phyloP scores from a whole-genome alignment of 2,113 vertebrate genomes.

The Microcebus tavaratra region DNA sequence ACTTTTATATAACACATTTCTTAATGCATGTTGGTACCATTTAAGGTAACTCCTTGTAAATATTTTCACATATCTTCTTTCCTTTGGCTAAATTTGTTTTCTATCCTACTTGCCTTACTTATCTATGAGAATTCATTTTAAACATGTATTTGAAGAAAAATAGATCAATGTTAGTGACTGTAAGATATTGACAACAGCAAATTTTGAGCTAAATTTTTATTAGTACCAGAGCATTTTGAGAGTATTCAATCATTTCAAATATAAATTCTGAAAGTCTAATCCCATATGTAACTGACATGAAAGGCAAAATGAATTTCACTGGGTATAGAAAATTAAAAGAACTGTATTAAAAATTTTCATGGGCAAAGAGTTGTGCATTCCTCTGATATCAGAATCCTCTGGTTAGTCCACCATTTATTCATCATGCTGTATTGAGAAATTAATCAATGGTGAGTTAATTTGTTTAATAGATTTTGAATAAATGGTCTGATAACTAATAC shows the following conservation, averaged over 20 bases:
- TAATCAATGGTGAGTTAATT: conserved; percentile 64
- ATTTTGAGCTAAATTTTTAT: conserved; percentile 20
- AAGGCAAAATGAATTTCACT: conserved; percentile 20
- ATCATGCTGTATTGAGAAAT: neutral
- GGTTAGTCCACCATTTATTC: neutral
- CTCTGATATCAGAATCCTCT: neutral
- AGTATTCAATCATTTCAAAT: conserved; percentile 28
- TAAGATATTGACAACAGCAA: conserved; percentile 8
- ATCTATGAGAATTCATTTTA: conserved; percentile 60
- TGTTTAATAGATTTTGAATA: conserved; percentile 65
- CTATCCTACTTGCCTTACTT: conserved; percentile 18
- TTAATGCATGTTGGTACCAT: conserved; percentile 47
- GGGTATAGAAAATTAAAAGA: neutral
- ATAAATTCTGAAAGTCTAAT: neutral
- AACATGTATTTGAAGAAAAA: conserved; percentile 31
- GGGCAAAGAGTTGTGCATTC: neutral
- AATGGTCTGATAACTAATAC: neutral
- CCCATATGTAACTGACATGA: neutral
- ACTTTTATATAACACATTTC: conserved; percentile 43
- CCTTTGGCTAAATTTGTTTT: conserved; percentile 55
- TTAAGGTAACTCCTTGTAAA: conserved; percentile 39
- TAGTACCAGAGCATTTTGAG: neutral
- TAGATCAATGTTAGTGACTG: neutral
- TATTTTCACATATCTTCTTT: conserved; percentile 51
- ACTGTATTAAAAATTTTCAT: neutral